These are phyloP conservation scores for Epizoanthus rinbou DNA, from an alignment of 92 coral and sea anemone genomes.

Conservation along the genomic window DNA sequence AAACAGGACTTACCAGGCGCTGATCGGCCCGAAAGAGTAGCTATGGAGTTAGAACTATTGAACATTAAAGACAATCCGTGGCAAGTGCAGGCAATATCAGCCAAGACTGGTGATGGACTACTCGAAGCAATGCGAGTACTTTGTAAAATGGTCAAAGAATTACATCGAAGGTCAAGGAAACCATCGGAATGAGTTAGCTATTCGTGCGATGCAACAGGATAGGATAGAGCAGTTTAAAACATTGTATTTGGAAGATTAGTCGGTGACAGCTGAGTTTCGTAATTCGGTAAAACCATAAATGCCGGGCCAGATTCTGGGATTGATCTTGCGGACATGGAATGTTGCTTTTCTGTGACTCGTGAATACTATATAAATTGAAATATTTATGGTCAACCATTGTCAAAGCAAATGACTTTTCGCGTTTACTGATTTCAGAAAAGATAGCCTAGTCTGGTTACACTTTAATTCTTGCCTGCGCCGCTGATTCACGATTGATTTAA, in stretches of 20 bases:
- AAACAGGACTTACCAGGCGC: slow-evolving; percentile 41
- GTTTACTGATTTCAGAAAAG: neutral
- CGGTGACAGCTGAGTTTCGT: neutral
- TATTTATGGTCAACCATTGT: too few species aligned
- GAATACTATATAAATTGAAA: too few species aligned
- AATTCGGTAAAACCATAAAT: neutral
- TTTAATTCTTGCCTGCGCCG: neutral
- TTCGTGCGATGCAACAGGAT: neutral
- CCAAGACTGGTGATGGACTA: slow-evolving; percentile 33
- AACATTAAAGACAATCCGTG: slow-evolving; percentile 40
- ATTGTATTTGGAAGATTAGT: neutral
- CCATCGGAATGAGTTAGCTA: slow-evolving; percentile 3
- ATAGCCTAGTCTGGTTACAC: neutral
- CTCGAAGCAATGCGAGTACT: slow-evolving; percentile 47
- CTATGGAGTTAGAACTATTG: slow-evolving; percentile 34
- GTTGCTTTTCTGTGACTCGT: too few species aligned
- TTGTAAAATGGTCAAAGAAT: slow-evolving; percentile 41
- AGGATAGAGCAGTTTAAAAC: neutral
- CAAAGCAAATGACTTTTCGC: neutral
- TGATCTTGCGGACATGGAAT: too few species aligned
- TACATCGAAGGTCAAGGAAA: slow-evolving; percentile 26
- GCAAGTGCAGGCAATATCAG: slow-evolving; percentile 44
- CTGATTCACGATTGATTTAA: neutral
- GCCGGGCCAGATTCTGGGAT: too few species aligned
- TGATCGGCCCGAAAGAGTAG: slow-evolving; percentile 40